Percentiles rank a stretch among this genome's conserved stretches.
These are phyloP conservation scores for Pseudomyrmex pallidus DNA, from an alignment of 1,140 invertebrate species.

Conservation along the genomic window DNA sequence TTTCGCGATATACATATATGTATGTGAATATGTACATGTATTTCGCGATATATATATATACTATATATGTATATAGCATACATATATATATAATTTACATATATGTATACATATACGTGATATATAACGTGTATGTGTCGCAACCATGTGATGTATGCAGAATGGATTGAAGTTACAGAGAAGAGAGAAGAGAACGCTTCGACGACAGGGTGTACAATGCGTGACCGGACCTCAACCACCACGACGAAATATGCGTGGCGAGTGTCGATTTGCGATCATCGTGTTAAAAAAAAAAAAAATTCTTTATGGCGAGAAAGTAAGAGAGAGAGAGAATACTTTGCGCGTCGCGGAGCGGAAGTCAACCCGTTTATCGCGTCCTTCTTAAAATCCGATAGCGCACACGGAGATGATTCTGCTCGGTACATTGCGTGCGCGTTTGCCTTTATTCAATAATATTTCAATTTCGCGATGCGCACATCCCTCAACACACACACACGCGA, in stretches of 20 bases:
- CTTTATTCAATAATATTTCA: conserved; percentile 2
- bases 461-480: conserved; percentile 12
- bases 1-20: not conserved
- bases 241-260: not conserved
- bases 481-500: not conserved
- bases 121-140: conserved; percentile 3
- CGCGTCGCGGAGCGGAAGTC: no score
- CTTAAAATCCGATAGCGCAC: no score
- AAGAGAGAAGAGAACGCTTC: conserved; percentile 17
- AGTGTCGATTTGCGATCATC: not conserved
- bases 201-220: conserved; percentile 10
- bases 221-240: not conserved
- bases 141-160: conserved; percentile 45
- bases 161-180: conserved; percentile 51
- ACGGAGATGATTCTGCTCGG: no score
- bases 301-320: not conserved
- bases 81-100: not conserved
- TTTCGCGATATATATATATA: not conserved
- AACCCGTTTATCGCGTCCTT: no score
- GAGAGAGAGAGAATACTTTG: no score
- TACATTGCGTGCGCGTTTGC: not conserved
- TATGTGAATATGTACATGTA: no score
- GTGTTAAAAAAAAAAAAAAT: no score
- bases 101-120: not conserved
- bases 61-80: not conserved